Evolutionary conservation across 2,888 invertebrate species (phyloP).

Genomic region (Hermaeophaga mercurialis): DNA sequence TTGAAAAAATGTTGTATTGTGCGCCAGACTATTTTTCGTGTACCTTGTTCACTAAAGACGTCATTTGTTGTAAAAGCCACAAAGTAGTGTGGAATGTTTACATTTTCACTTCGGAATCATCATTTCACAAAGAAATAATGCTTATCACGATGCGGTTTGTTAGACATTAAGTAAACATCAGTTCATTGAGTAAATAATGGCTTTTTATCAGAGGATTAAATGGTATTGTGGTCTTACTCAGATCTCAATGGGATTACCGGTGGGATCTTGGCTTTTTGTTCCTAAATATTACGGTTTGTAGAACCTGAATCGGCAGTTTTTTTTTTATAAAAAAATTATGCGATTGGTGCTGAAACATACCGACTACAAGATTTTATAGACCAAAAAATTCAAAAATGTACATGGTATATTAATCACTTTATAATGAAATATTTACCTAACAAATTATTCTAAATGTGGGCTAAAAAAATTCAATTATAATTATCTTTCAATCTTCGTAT

Average conservation of each 20-base stretch:
- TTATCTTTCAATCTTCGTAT: no score
- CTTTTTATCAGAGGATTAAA: constrained; percentile 37
- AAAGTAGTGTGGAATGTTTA: constrained; percentile 31
- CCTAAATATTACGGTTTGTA: background rate
- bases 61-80: constrained; percentile 13
- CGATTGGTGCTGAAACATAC: no score
- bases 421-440: no score
- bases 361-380: no score
- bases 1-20: no score
- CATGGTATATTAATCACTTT: no score
- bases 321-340: background rate
- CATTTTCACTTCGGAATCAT: constrained; percentile 27
- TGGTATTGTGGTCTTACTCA: constrained; percentile 35
- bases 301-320: background rate
- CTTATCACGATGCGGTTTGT: constrained; percentile 39
- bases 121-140: constrained; percentile 36
- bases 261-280: constrained; percentile 31
- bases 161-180: constrained; percentile 39
- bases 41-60: background rate
- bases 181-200: constrained; percentile 36
- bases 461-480: no score
- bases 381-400: no score
- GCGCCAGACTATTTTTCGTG: no score
- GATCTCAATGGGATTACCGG: constrained; percentile 32
- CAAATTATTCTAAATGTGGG: no score